phyloP scores from a whole-genome alignment of 2,888 invertebrate genomes.

The Caenorhabditis sp. region DNA sequence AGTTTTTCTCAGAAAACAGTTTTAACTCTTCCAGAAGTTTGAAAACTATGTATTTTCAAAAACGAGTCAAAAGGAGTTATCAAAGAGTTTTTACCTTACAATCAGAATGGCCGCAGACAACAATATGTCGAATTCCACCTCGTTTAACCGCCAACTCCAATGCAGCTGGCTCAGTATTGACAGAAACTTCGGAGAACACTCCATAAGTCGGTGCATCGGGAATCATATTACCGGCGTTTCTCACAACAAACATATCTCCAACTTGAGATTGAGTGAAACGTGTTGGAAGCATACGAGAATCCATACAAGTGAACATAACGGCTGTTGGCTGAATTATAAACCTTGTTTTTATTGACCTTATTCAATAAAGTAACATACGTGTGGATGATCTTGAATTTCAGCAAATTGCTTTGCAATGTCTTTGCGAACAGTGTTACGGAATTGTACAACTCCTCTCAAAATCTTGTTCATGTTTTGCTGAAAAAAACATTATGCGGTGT shows the following conservation, averaged over 20 bases:
- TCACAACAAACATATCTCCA: constrained; percentile 95
- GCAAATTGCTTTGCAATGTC: constrained; percentile 83
- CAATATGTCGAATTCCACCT: constrained; percentile 81
- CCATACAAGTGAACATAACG: constrained; percentile 96
- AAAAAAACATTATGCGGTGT: too few relatives aligned
- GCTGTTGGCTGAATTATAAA: constrained; percentile 83
- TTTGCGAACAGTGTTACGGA: constrained; percentile 82
- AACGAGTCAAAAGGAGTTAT: neutral
- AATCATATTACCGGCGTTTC: constrained; percentile 93
- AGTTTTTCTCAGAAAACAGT: too few relatives aligned
- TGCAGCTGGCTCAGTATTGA: constrained; percentile 92
- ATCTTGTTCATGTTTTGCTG: constrained; percentile 73
- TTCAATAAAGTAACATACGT: constrained; percentile 75
- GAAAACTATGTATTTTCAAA: neutral
- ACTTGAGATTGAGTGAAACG: constrained; percentile 89
- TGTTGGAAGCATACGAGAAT: constrained; percentile 94
- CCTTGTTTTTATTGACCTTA: too few relatives aligned
- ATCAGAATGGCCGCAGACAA: constrained; percentile 95
- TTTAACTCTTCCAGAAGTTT: too few relatives aligned
- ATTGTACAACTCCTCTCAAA: constrained; percentile 87
- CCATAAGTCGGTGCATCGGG: constrained; percentile 88
- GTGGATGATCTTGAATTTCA: constrained; percentile 85
- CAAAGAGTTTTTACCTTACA: constrained; percentile 87
- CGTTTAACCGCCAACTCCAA: constrained; percentile 82
- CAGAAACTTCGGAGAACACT: constrained; percentile 74